Percentiles rank a stretch among this genome's conserved stretches.
These are phyloP conservation scores for Lycocerus yunnanus DNA, from an alignment of 2,888 invertebrate species.

Conservation along the genomic window DNA sequence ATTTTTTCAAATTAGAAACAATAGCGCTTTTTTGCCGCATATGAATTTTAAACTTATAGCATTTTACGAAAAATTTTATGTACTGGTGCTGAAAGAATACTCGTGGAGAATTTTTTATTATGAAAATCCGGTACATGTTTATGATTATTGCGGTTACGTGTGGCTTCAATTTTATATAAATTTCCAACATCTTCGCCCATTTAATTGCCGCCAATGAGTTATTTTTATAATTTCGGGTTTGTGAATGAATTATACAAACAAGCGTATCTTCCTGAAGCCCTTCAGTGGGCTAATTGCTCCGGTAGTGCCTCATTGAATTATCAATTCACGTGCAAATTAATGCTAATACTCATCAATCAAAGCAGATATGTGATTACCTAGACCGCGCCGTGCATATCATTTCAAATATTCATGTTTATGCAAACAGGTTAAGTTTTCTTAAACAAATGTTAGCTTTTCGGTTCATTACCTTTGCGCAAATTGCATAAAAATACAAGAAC, in stretches of 20 bases:
- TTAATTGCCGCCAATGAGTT: neutral
- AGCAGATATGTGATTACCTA: neutral
- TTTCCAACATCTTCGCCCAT: neutral
- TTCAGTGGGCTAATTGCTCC: neutral
- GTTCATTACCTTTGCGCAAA: neutral
- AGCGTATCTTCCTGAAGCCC: neutral
- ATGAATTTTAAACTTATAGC: constrained; percentile 19
- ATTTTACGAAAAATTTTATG: constrained; percentile 11
- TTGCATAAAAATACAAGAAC: neutral
- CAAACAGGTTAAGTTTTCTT: neutral
- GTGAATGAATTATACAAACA: neutral
- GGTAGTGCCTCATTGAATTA: neutral
- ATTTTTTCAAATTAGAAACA: constrained; percentile 22
- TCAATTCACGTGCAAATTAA: neutral
- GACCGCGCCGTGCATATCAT: neutral
- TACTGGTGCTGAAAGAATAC: neutral
- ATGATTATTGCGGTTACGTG: neutral
- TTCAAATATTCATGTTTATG: neutral
- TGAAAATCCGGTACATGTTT: neutral
- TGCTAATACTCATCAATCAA: neutral
- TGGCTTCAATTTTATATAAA: neutral
- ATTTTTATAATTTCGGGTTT: neutral
- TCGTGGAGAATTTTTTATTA: neutral
- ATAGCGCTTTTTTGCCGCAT: constrained; percentile 13
- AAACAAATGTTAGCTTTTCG: neutral